Percentiles rank a stretch among this genome's conserved stretches.
Evolutionary conservation across 2,113 vertebrate genomes (phyloP).

Genomic region (Sphyrna mokarran): DNA sequence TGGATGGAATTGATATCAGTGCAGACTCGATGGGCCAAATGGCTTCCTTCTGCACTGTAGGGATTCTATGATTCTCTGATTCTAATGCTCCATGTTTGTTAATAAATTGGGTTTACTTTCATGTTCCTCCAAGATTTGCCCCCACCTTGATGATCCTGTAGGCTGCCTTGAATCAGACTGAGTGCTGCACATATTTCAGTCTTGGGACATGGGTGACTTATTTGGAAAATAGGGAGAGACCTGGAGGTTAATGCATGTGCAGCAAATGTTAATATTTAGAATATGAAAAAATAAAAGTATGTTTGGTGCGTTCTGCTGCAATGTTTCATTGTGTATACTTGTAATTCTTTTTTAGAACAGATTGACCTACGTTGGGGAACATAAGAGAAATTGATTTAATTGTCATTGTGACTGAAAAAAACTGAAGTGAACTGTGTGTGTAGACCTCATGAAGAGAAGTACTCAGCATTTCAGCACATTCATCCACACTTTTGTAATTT

Average conservation of each 20-base stretch:
- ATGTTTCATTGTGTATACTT: not conserved
- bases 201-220: not conserved
- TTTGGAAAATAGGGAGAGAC: not conserved
- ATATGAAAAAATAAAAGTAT: not conserved
- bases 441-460: not conserved
- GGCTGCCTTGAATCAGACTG: not conserved
- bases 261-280: not conserved
- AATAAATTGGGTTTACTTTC: not conserved
- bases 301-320: not conserved
- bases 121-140: not conserved
- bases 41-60: no score
- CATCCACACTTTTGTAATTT: not conserved
- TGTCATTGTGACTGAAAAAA: conserved; percentile 11
- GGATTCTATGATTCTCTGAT: no score
- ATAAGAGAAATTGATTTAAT: not conserved
- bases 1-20: no score
- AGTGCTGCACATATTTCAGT: not conserved
- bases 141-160: not conserved
- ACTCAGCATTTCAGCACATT: not conserved
- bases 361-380: not conserved
- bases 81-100: not conserved
- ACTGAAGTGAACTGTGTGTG: conserved; percentile 10
- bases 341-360: not conserved
- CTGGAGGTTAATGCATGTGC: conserved; percentile 18
- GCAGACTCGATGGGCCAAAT: no score